phyloP scores from a whole-genome alignment of 2,888 invertebrate genomes.

The Uloborus plumipes region DNA sequence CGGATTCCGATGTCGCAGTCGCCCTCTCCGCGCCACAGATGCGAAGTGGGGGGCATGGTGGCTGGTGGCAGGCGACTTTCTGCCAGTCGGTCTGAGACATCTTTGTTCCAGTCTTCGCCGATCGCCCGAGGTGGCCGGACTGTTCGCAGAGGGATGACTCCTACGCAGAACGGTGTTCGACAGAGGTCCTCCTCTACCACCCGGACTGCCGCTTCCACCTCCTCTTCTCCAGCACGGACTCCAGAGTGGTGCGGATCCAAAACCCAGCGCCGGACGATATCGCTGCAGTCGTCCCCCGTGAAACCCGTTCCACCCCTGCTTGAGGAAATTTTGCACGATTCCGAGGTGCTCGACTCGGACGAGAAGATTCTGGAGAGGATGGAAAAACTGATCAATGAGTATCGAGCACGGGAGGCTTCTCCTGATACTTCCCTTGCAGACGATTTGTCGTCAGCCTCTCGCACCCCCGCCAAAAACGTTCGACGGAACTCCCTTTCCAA shows the following conservation, averaged over 20 bases:
- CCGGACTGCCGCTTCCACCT: slow-evolving; percentile 39
- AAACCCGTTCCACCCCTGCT: slow-evolving; percentile 58
- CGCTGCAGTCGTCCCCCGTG: slow-evolving; percentile 48
- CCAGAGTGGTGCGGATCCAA: slow-evolving; percentile 31
- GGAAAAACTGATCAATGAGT: slow-evolving; percentile 60
- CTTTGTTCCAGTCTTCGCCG: slow-evolving; percentile 34
- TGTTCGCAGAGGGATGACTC: slow-evolving; percentile 3
- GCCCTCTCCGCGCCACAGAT: slow-evolving; percentile 50
- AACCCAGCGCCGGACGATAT: slow-evolving; percentile 44
- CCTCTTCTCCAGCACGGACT: slow-evolving; percentile 47
- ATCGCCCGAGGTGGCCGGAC: slow-evolving; percentile 27
- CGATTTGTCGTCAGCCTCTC: slow-evolving; percentile 28
- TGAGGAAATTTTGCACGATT: slow-evolving; percentile 60
- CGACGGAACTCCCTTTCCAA: slow-evolving; percentile 50
- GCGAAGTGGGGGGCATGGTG: background rate
- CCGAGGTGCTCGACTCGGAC: slow-evolving; percentile 55
- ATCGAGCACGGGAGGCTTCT: slow-evolving; percentile 43
- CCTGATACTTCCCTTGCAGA: slow-evolving; percentile 38
- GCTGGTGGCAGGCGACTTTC: slow-evolving; percentile 25
- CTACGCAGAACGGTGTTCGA: background rate
- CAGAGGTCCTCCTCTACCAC: slow-evolving; percentile 50
- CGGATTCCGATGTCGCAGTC: slow-evolving; percentile 53
- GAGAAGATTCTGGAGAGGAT: slow-evolving; percentile 54
- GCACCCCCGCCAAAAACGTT: slow-evolving; percentile 26
- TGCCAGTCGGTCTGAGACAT: slow-evolving; percentile 56